A percentile compares a stretch with the other conserved stretches of the same genome.
phyloP scores from a whole-genome alignment of 2,113 vertebrate species.

The Coracopsis vasa region DNA sequence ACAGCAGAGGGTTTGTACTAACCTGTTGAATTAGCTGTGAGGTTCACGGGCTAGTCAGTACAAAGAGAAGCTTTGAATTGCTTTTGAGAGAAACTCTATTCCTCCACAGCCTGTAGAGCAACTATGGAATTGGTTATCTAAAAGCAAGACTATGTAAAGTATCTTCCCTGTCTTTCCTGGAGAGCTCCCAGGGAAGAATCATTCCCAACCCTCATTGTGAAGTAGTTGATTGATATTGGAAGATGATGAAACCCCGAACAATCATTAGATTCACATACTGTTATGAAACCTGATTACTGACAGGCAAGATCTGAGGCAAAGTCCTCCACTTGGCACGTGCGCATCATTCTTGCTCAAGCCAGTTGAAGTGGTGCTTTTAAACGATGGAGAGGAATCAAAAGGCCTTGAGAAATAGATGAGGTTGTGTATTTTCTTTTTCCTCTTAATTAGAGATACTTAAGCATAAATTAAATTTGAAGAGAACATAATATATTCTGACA shows the following conservation, averaged over 20 bases:
- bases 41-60: background rate
- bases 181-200: background rate
- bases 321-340: background rate
- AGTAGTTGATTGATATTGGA: background rate
- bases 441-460: slow-evolving; percentile 52
- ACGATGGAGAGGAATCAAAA: slow-evolving; percentile 9
- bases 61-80: background rate
- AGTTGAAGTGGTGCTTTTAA: slow-evolving; percentile 26
- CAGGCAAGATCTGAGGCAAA: background rate
- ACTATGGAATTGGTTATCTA: background rate
- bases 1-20: background rate
- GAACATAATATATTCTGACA: slow-evolving; percentile 53
- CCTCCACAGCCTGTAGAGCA: accelerated
- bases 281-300: background rate
- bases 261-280: background rate
- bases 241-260: background rate
- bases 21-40: background rate
- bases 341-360: background rate
- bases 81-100: background rate
- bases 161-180: background rate
- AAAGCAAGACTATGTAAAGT: background rate
- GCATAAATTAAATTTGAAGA: slow-evolving; percentile 58
- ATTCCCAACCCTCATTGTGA: background rate
- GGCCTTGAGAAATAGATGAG: slow-evolving; percentile 20
- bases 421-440: slow-evolving; percentile 48